phyloP scores from a whole-genome alignment of 2,797 vertebrate species.

The Scyliorhinus canicula region DNA sequence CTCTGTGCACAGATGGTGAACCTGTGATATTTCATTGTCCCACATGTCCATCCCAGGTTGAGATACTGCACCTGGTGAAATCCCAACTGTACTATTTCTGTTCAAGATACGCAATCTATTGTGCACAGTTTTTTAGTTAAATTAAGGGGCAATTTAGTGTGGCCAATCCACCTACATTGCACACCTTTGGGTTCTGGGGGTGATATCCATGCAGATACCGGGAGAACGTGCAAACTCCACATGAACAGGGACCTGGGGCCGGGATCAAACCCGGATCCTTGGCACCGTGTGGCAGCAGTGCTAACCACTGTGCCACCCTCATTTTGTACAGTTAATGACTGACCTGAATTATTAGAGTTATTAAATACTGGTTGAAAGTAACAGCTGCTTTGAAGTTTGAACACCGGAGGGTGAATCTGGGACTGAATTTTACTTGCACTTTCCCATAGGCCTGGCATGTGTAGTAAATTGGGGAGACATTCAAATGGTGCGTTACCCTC shows the following conservation, averaged over 20 bases:
- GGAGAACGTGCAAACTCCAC: too few species aligned
- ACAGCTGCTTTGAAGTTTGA: not conserved
- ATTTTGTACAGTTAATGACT: not conserved
- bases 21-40: not conserved
- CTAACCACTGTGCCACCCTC: too few species aligned
- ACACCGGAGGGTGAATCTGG: not conserved
- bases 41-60: not conserved
- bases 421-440: not conserved
- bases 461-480: not conserved
- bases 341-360: not conserved
- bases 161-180: too few species aligned
- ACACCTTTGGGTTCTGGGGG: too few species aligned
- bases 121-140: too few species aligned
- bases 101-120: not conserved
- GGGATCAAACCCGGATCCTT: too few species aligned
- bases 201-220: too few species aligned
- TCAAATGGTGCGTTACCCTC: not conserved
- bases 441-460: not conserved
- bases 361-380: not conserved
- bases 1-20: not conserved
- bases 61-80: not conserved
- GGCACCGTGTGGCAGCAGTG: too few species aligned
- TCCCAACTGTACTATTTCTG: not conserved
- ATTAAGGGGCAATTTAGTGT: too few species aligned
- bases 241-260: too few species aligned